Base-by-base conservation (phyloP, 2,888 invertebrate genomes). In the Drosophila koepferae region DNA sequence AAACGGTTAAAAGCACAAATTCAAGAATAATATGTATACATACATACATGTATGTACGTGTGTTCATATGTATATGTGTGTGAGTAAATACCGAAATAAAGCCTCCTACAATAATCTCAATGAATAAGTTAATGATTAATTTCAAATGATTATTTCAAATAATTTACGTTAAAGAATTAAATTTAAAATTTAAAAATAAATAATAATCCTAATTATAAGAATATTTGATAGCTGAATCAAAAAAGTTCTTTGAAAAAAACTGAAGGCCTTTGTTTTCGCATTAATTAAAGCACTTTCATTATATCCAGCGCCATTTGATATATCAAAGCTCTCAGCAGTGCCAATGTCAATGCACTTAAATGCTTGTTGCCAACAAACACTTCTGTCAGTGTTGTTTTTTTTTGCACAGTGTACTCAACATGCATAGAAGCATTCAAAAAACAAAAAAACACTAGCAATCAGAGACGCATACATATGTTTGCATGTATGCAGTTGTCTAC, bases 341-440 rank as follows among this genome's bases (percentile, higher is more conserved):
- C 56, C 56, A 58, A 58, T 36, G 34, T 44, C 58, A 44, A 58
- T 44, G 34, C 20, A 16, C 58, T 44, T 34, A 60, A 40, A 28
- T 48, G 20, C 40, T 49, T 63, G 8, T 28, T 28, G 28, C 28
- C 28, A 28, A 28, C 2, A 7, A n/a, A 53, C 36, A 31, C 51
- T 18, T 31, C 12, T 12, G 10, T 44, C 36, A 38, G 36, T 54
- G 7, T 53, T 23, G 1, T 23, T 23, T 23, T 23, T 23, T 23
- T 51, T 28, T 3, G 36, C 5, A 36, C 60, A 55, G 75, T 67
- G 48, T 58, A 48, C 23, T 8, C n/a, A 34, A 14, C 55, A n/a
- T 20, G n/a, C 38, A 48, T 48, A 28, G 12, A 59, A n/a, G 36
- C 46, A 28, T 18, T 48, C 60, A 31, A 10, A 49, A 34, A 31